Base-by-base conservation (phyloP, 2,113 vertebrate species). In the Seriola dumerili region DNA sequence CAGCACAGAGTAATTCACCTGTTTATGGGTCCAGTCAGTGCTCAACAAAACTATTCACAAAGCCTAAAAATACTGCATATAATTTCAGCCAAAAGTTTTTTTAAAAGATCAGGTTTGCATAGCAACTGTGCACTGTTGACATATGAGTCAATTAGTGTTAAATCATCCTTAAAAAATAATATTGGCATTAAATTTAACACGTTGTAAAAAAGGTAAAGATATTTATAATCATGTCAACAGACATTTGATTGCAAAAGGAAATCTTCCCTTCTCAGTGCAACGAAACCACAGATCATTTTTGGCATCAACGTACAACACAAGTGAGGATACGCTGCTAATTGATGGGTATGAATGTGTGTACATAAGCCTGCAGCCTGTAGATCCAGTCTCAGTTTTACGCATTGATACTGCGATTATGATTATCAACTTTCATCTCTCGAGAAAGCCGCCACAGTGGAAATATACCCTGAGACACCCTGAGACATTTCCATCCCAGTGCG, bases 361-460 rank as follows among this genome's bases (percentile, higher is more conserved):
- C n/a, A 32, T 19, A n/a, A 55, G 36, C 69, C 62, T 54, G 67
- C 38, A 36, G 52, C 54, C 55, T 58, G 25, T 9, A 46, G 10
- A 57, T 29, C 54, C 46, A 16, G 3, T 36, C 61, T 91, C 75
- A 86, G 17, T 93, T 77, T 65, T 89, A 90, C 59, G 92, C 80
- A 36, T 90, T 84, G 48, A 91, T 86, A 36, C 80, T 80, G 62
- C 59, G 42, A 66, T 81, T 79, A 23, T 64, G 83, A 78, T 68
- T 52, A 67, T 90, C 91, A 64, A 75, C 89, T 78, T 92, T 88
- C 73, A 92, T 83, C 59, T 90, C 68, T 12, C 89, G 90, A 32
- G 78, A 87, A 29, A 92, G 63, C 55, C 64, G 84, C 93, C 94
- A 95, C 57, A 93, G 87, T 17, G 85, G 91, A 63, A 86, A 72